phyloP scores from a whole-genome alignment of 2,888 invertebrate species.

The Candidula unifasciata region DNA sequence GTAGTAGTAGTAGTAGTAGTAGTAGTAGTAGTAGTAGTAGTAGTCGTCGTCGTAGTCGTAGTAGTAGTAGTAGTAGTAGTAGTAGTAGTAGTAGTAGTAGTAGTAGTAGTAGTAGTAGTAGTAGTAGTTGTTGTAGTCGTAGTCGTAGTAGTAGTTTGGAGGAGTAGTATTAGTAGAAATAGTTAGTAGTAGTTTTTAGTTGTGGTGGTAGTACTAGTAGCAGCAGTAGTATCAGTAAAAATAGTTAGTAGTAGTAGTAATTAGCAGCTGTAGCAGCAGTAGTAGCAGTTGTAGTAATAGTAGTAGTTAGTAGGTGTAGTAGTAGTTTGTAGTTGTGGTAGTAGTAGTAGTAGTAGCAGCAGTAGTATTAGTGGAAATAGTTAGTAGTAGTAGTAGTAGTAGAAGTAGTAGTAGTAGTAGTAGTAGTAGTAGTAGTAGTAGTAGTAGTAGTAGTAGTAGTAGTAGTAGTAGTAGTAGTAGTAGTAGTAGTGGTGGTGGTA shows the following conservation, averaged over 20 bases:
- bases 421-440: neutral
- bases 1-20: slow-evolving; percentile 30
- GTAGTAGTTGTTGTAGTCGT: neutral
- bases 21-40: neutral
- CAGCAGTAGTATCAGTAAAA: neutral
- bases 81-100: slow-evolving; percentile 13
- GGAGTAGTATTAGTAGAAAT: too few species aligned
- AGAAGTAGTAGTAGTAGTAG: neutral
- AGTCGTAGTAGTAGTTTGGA: too few species aligned
- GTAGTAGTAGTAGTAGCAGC: too few species aligned
- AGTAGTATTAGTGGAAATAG: neutral
- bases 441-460: slow-evolving; percentile 9
- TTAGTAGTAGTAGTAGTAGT: too few species aligned
- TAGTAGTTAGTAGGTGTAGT: too few species aligned
- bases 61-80: neutral
- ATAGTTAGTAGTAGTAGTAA: too few species aligned
- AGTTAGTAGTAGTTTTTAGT: too few species aligned
- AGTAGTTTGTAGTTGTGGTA: too few species aligned
- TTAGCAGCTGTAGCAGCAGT: too few species aligned
- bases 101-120: slow-evolving; percentile 20
- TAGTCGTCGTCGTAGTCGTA: neutral
- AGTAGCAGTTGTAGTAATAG: too few species aligned
- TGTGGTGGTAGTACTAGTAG: neutral
- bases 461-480: neutral
- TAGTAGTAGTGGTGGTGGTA: too few species aligned